A percentile compares a stretch with the other conserved stretches of the same genome.
phyloP scores from a whole-genome alignment of 2,888 invertebrate genomes.

The Electrophaes corylata region DNA sequence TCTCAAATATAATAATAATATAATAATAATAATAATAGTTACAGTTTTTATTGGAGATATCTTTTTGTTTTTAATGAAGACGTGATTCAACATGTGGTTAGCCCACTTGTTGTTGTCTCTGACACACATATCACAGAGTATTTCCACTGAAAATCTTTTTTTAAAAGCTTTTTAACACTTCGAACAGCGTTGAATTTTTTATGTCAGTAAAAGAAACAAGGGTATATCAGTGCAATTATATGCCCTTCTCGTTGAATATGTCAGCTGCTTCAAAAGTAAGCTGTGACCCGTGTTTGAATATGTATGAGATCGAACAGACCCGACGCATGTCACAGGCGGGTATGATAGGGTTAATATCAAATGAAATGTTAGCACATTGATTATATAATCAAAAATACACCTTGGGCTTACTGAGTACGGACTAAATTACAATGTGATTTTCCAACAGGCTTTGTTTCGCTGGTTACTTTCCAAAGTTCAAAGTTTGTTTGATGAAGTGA shows the following conservation, averaged over 20 bases:
- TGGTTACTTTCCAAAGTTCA: conserved; percentile 31
- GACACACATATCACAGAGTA: no score
- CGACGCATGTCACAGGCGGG: conserved; percentile 60
- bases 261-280: conserved; percentile 2
- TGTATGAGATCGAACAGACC: conserved; percentile 45
- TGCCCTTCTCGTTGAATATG: neutral
- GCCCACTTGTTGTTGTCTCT: no score
- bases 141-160: no score
- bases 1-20: no score
- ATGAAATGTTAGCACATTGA: conserved; percentile 44
- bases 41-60: no score
- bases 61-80: no score
- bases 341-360: conserved; percentile 58
- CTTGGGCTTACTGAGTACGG: conserved; percentile 14
- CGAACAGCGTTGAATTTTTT: no score
- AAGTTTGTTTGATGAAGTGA: conserved; percentile 45
- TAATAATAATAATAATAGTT: no score
- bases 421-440: conserved; percentile 14
- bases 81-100: no score
- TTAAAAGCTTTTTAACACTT: neutral
- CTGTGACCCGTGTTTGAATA: conserved; percentile 33
- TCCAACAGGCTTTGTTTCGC: conserved; percentile 24
- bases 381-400: conserved; percentile 19
- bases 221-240: no score
- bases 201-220: no score